Evolutionary conservation across 2,888 invertebrate genomes (phyloP).

Genomic region (Byasa hedistus): DNA sequence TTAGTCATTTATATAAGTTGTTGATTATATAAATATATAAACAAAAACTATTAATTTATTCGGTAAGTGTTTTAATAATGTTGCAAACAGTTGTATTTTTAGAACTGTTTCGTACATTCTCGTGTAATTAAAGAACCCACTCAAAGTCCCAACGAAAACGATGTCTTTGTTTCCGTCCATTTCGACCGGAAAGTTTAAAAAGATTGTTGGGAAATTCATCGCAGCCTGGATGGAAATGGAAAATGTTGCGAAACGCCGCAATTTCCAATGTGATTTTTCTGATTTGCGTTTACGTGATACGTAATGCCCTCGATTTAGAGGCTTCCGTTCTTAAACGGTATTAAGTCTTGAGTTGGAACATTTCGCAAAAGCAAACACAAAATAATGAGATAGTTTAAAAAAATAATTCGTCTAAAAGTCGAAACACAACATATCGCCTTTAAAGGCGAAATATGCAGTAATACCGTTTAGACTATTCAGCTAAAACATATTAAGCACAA

Average conservation of each 20-base stretch:
- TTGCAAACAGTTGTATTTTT: background rate
- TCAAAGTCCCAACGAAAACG: background rate
- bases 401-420: no score
- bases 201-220: slow-evolving; percentile 9
- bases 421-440: no score
- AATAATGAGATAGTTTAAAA: no score
- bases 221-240: background rate
- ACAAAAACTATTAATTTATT: no score
- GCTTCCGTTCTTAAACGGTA: background rate
- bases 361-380: background rate
- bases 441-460: no score
- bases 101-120: background rate
- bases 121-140: slow-evolving; percentile 1
- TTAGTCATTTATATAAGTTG: no score
- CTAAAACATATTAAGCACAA: no score
- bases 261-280: background rate
- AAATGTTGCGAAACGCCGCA: slow-evolving; percentile 3
- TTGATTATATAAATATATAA: no score
- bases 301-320: background rate
- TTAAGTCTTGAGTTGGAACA: background rate
- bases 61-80: no score
- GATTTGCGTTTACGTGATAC: background rate
- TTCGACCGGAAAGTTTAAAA: background rate
- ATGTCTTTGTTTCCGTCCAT: background rate
- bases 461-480: no score